Base-by-base conservation (phyloP, 2,888 invertebrate genomes). In the Tromatobia lineatoria region DNA sequence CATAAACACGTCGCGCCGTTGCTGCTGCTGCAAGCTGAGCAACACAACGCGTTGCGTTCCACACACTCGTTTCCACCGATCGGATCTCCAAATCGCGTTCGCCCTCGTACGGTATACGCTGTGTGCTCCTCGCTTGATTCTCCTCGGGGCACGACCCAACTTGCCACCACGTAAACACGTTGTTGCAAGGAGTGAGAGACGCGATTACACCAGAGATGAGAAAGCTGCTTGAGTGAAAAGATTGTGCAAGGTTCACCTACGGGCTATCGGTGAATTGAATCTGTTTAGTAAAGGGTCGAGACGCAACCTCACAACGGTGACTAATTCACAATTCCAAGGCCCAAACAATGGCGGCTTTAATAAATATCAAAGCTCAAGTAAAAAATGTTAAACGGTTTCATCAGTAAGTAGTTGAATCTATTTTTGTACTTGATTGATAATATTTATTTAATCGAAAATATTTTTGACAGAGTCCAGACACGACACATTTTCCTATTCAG, bases 1-100 rank as follows among this genome's bases (percentile, higher is more conserved):
- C 23, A 23, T 38, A 42, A 29, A 54, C 42, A 76, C 38, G 52
- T 64, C 34, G 61, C 10, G 47, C n/a, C n/a, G 54, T 29, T 47
- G 47, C 11, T 47, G 47, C 47, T 47, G 47, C 47, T 50, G n/a
- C 50, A 50, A 50, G 7, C 67, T 42, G 74, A 75, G 79, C 45
- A 74, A 52, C 47, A 66, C 61, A 79, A 80, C 80, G 67, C 61
- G 34, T 61, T 70, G 80, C 80, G 80, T 83, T 74, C 73, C 64
- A 77, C 75, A 80, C 76, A 73, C 80, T 61, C 80, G 74, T 76
- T 76, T 76, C 66, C 61, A 73, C 67, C 83, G 83, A 80, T 80
- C 69, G 80, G 66, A 83, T 83, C 80, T 83, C 61, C 69, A 70
- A 61, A 80, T 77, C 64, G 23, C 61, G 13, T n/a, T 83, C 83